Conservation (phyloP, 2,113 vertebrate species). For the Larimichthys crocea region DNA sequence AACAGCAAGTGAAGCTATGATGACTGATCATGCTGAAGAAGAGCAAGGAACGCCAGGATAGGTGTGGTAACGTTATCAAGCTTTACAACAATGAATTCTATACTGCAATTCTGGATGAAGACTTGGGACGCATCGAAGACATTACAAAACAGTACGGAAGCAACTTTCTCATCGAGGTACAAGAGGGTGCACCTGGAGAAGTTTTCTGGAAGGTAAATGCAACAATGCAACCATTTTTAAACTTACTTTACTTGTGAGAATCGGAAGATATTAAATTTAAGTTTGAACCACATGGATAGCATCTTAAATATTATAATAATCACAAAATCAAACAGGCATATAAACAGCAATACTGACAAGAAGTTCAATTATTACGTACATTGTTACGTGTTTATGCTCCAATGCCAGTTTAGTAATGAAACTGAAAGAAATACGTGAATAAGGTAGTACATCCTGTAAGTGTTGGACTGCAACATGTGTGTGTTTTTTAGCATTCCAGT, state of each 20-base stretch:
- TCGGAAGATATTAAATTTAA: background rate
- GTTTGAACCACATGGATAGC: background rate
- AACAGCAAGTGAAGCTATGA: background rate
- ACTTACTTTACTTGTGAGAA: background rate
- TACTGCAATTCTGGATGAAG: conserved; percentile 54
- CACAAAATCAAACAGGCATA: too few species aligned
- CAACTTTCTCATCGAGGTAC: conserved; percentile 28
- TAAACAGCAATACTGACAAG: background rate
- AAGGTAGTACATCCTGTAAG: background rate
- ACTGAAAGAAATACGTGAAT: background rate
- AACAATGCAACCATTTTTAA: background rate
- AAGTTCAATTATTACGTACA: background rate
- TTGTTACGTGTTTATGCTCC: background rate
- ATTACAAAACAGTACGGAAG: conserved; percentile 39
- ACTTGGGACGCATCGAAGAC: conserved; percentile 34
- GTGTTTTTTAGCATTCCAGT: background rate
- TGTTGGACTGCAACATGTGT: background rate
- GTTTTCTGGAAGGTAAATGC: conserved; percentile 52
- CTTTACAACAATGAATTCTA: conserved; percentile 48
- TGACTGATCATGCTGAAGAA: conserved; percentile 32
- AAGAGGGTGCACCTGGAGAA: background rate
- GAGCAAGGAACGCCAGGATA: background rate
- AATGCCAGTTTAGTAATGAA: background rate
- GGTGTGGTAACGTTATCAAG: background rate
- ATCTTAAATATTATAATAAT: too few species aligned